Evolutionary conservation across 2,797 vertebrate species (phyloP).

Genomic region (Pantherophis alleghaniensis): DNA sequence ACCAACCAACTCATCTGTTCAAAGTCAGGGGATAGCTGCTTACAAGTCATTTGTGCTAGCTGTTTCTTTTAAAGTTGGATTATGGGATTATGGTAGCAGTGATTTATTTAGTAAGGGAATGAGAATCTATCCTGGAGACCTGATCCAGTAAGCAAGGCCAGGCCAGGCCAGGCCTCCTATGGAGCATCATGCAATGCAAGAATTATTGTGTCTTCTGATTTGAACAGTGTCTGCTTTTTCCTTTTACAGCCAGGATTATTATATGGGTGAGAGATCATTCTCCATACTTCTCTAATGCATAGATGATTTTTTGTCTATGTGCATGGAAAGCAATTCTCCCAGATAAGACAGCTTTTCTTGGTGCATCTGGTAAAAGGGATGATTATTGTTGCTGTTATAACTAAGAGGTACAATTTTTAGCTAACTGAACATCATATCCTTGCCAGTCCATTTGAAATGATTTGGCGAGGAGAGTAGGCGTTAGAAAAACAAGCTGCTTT

Average conservation of each 20-base stretch:
- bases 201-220: not conserved
- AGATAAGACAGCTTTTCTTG: not conserved
- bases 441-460: constrained; percentile 31
- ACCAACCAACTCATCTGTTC: not conserved
- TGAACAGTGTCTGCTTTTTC: not conserved
- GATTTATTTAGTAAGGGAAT: not conserved
- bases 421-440: not conserved
- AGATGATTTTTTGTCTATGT: not conserved
- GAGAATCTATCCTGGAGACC: not conserved
- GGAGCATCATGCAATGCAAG: not conserved
- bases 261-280: not conserved
- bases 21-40: not conserved
- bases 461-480: not conserved
- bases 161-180: not conserved
- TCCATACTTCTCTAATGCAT: not conserved
- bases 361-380: not conserved
- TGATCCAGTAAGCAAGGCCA: not conserved
- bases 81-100: not conserved
- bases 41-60: not conserved
- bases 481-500: constrained; percentile 55
- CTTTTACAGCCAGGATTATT: not conserved
- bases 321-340: not conserved
- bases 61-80: not conserved
- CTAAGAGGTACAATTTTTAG: not conserved
- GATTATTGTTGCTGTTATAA: not conserved